Evolutionary conservation across 2,797 vertebrate species (phyloP).

Genomic region (Chlorospingus flavigularis): DNA sequence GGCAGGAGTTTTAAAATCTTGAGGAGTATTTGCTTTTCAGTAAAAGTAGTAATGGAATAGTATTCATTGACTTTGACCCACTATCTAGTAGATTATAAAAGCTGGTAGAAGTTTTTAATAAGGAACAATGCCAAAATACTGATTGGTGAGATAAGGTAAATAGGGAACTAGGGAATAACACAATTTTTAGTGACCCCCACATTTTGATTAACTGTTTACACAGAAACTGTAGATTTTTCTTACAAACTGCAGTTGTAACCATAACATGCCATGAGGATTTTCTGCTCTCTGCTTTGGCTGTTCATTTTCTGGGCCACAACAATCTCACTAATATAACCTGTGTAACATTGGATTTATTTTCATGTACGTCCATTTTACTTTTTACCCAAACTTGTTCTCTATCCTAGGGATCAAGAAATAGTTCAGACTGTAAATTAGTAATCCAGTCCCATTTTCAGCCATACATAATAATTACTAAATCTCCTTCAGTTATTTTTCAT

Average conservation of each 20-base stretch:
- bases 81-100: not conserved
- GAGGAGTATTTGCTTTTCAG: not conserved
- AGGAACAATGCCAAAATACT: not conserved
- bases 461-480: not conserved
- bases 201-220: not conserved
- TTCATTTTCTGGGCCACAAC: not conserved
- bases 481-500: not conserved
- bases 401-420: not conserved
- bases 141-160: not conserved
- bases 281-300: not conserved
- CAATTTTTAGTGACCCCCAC: not conserved
- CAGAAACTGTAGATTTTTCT: not conserved
- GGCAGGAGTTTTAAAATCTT: not conserved
- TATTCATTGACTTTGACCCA: not conserved
- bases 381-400: not conserved
- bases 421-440: not conserved
- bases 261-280: not conserved
- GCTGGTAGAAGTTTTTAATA: not conserved
- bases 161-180: not conserved
- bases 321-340: not conserved
- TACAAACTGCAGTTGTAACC: not conserved
- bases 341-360: not conserved
- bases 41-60: not conserved
- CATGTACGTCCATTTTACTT: not conserved
- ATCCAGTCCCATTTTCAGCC: not conserved